Conservation (phyloP, 2,113 vertebrate species). For the Pristiophorus japonicus region DNA sequence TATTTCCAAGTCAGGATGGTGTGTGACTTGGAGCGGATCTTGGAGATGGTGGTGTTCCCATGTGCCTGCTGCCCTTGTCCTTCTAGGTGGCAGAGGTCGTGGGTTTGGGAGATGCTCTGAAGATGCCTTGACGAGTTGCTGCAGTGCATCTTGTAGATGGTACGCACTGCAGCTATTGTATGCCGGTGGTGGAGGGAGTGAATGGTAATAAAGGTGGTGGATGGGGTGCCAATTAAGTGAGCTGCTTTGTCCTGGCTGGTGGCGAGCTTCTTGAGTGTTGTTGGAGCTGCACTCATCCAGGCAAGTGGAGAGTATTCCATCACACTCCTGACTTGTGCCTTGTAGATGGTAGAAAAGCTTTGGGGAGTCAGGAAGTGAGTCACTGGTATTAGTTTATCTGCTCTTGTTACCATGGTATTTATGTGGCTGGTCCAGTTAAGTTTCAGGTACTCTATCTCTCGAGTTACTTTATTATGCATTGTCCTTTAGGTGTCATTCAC, state of each 20-base stretch:
- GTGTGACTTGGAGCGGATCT: background rate
- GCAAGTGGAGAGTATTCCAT: background rate
- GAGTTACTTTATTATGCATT: background rate
- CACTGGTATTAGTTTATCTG: background rate
- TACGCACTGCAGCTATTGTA: background rate
- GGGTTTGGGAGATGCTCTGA: background rate
- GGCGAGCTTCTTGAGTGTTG: no score
- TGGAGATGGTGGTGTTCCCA: no score
- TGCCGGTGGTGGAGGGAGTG: no score
- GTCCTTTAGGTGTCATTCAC: background rate
- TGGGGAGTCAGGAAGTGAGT: background rate
- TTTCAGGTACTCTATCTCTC: background rate
- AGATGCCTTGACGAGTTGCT: background rate
- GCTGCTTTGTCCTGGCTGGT: no score
- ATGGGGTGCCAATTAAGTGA: no score
- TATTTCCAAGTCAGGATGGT: background rate
- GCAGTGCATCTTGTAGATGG: background rate
- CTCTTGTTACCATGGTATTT: background rate
- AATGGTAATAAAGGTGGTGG: no score
- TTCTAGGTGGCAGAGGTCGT: background rate
- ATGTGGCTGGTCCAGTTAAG: background rate
- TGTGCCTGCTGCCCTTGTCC: background rate
- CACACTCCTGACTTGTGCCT: background rate
- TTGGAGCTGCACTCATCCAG: no score
- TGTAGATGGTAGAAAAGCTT: background rate